These are phyloP conservation scores for Sebastes iracundus DNA, from an alignment of 2,797 vertebrate genomes.

Conservation along the genomic window DNA sequence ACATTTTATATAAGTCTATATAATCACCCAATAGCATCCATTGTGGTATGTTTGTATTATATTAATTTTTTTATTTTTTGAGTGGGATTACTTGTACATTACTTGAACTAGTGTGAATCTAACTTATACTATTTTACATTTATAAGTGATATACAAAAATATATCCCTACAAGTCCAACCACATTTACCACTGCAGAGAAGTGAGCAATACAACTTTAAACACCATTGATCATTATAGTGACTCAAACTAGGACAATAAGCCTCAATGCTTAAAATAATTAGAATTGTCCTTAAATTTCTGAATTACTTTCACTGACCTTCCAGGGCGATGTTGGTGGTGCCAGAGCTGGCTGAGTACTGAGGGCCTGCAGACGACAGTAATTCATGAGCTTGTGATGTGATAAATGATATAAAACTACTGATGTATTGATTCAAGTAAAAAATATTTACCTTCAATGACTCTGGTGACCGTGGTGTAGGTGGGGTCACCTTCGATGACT, in stretches of 20 bases:
- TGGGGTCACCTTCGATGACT: slow-evolving; percentile 80
- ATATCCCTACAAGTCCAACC: neutral
- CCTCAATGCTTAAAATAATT: neutral
- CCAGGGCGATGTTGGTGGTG: slow-evolving; percentile 53
- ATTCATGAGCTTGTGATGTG: neutral
- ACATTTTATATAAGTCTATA: neutral
- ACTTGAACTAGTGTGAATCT: neutral
- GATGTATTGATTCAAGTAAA: neutral
- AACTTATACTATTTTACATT: neutral
- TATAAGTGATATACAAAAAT: neutral
- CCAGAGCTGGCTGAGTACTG: slow-evolving; percentile 53
- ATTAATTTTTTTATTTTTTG: neutral
- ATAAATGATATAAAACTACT: neutral
- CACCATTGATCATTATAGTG: neutral
- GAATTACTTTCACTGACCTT: slow-evolving; percentile 59
- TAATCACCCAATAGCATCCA: neutral
- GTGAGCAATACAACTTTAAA: neutral
- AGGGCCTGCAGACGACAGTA: slow-evolving; percentile 59
- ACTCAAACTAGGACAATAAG: neutral
- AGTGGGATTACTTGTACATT: neutral
- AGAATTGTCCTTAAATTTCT: neutral
- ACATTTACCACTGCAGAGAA: neutral
- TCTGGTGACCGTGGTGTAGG: slow-evolving; percentile 86
- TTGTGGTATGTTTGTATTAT: neutral
- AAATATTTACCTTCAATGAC: slow-evolving; percentile 65